phyloP scores from a whole-genome alignment of 2,797 vertebrate genomes.

The Girardinus metallicus region DNA sequence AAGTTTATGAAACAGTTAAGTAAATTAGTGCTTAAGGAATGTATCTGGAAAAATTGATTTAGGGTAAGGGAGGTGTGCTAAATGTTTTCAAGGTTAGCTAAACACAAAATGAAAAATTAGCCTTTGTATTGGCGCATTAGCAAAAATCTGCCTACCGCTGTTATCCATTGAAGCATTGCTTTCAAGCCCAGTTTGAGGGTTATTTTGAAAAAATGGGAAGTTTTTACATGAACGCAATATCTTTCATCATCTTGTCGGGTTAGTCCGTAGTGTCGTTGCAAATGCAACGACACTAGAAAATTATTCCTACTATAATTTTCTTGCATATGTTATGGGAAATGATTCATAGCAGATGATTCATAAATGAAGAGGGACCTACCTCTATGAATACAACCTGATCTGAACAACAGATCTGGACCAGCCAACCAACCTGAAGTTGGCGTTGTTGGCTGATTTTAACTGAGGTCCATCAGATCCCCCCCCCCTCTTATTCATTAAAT shows the following conservation, averaged over 20 bases:
- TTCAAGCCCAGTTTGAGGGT: background rate
- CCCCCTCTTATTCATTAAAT: background rate
- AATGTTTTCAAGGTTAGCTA: too few species aligned
- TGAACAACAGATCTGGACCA: background rate
- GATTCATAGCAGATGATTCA: background rate
- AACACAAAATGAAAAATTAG: too few species aligned
- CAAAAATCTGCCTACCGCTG: background rate
- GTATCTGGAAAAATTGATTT: too few species aligned
- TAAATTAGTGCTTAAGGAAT: too few species aligned
- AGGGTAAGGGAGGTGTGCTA: too few species aligned
- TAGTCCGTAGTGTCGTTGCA: background rate
- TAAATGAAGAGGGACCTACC: background rate
- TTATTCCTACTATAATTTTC: background rate
- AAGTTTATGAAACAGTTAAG: too few species aligned
- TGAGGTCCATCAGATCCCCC: background rate
- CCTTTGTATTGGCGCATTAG: too few species aligned
- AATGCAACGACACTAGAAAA: too few species aligned
- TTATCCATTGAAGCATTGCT: background rate
- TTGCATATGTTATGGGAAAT: background rate
- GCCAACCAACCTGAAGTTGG: background rate
- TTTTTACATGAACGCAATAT: background rate
- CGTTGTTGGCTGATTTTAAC: constrained; percentile 1
- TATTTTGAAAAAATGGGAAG: background rate
- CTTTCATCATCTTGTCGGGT: background rate
- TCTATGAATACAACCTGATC: background rate